phyloP scores from a whole-genome alignment of 2,797 vertebrate species.

The Apogon talboti region DNA sequence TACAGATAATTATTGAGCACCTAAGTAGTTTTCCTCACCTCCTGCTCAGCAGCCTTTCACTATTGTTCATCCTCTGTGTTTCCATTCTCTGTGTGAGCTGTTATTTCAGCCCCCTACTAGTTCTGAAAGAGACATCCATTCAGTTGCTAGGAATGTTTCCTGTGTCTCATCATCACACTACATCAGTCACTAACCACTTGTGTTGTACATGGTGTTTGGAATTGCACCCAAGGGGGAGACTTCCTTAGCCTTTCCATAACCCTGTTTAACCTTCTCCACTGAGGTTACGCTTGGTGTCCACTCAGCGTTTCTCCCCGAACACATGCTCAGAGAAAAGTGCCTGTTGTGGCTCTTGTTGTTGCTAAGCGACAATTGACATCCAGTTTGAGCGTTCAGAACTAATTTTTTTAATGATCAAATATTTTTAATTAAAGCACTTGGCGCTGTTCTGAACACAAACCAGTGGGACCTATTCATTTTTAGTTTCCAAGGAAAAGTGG shows the following conservation, averaged over 20 bases:
- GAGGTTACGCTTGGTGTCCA: constrained; percentile 53
- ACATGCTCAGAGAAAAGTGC: constrained; percentile 20
- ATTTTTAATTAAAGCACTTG: constrained; percentile 46
- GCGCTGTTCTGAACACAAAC: constrained; percentile 31
- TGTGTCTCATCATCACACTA: constrained; percentile 50
- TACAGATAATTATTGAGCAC: constrained; percentile 68
- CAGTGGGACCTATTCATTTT: constrained; percentile 30
- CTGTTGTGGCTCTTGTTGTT: constrained; percentile 57
- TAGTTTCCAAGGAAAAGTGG: constrained; percentile 21
- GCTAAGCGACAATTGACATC: constrained; percentile 66
- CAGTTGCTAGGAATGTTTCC: constrained; percentile 62
- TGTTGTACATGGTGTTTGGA: constrained; percentile 51
- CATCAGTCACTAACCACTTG: constrained; percentile 59
- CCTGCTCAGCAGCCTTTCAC: constrained; percentile 51
- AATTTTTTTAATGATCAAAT: constrained; percentile 38
- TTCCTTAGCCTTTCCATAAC: constrained; percentile 37
- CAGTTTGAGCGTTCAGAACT: constrained; percentile 28
- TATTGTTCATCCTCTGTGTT: constrained; percentile 63
- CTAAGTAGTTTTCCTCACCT: constrained; percentile 59
- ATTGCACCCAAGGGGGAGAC: constrained; percentile 41
- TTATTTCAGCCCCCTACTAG: constrained; percentile 57
- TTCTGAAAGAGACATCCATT: constrained; percentile 49
- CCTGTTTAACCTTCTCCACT: constrained; percentile 27
- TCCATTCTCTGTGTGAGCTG: constrained; percentile 55
- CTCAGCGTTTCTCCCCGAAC: constrained; percentile 42